A percentile compares a stretch with the other conserved stretches of the same genome.
Evolutionary conservation across 2,113 vertebrate genomes (phyloP).

Genomic region (Orthochromis indermauri): DNA sequence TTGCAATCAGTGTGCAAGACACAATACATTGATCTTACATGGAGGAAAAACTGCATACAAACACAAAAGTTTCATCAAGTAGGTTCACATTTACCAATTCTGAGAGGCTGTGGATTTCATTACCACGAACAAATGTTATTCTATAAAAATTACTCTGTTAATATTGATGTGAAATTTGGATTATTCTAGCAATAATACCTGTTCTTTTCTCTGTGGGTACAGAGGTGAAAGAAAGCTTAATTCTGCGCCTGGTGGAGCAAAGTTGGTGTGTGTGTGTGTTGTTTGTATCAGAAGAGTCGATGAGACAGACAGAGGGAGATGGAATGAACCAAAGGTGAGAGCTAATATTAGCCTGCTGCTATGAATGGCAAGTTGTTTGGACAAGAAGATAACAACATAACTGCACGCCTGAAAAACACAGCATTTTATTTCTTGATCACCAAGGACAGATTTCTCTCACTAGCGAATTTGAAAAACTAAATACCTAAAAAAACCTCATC

Average conservation of each 20-base stretch:
- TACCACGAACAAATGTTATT: neutral
- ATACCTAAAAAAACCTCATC: neutral
- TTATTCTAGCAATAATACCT: neutral
- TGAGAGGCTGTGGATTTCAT: neutral
- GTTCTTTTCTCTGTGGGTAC: neutral
- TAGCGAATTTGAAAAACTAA: neutral
- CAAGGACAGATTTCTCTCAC: neutral
- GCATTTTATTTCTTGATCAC: neutral
- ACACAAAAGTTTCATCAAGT: neutral
- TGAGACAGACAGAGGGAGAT: neutral
- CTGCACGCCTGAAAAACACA: neutral
- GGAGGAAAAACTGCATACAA: neutral
- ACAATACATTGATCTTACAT: neutral
- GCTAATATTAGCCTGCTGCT: slow-evolving; percentile 12
- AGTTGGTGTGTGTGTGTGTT: neutral
- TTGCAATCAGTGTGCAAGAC: neutral
- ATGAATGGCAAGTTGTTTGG: neutral
- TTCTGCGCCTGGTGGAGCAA: slow-evolving; percentile 11
- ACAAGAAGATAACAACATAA: neutral
- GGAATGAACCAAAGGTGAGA: neutral
- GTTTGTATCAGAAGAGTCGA: neutral
- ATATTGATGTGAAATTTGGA: neutral
- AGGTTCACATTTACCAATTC: neutral
- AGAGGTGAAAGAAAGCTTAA: slow-evolving; percentile 1
- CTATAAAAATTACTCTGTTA: neutral